Evolutionary conservation across 30 jellyfish, hydroid and myxozoan genomes (phyloP).

Genomic region (Aurelia coerulea): DNA sequence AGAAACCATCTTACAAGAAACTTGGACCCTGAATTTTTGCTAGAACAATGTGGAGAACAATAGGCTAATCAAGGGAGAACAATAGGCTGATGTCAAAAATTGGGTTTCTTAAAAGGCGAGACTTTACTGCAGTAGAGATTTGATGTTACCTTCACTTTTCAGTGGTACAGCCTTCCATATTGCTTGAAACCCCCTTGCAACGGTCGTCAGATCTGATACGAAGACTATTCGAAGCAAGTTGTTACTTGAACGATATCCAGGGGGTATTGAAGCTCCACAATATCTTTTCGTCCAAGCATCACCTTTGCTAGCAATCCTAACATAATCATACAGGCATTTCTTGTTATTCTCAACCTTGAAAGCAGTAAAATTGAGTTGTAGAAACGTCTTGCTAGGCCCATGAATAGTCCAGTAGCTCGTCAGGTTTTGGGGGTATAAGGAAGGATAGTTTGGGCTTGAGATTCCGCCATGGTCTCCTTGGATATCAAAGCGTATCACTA

Average conservation of each 20-base stretch:
- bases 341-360: constrained; percentile 43
- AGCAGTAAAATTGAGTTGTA: constrained; percentile 46
- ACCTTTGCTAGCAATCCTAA: not conserved
- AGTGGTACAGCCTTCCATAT: constrained; percentile 21
- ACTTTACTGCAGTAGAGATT: too few relatives aligned
- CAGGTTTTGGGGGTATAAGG: constrained; percentile 32
- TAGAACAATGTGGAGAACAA: too few relatives aligned
- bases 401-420: constrained; percentile 34
- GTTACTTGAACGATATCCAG: constrained; percentile 13
- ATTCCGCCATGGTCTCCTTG: constrained; percentile 35
- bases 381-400: constrained; percentile 11
- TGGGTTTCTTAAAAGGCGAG: too few relatives aligned
- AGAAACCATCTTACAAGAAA: too few relatives aligned
- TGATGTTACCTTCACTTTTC: not conserved
- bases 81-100: too few relatives aligned
- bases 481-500: constrained; percentile 26
- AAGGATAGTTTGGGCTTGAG: constrained; percentile 36
- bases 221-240: not conserved
- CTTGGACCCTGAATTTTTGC: too few relatives aligned
- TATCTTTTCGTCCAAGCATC: constrained; percentile 5
- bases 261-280: constrained; percentile 31
- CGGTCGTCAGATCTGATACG: constrained; percentile 32
- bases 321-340: constrained; percentile 51
- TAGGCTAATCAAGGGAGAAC: too few relatives aligned
- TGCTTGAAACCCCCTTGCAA: constrained; percentile 41